Evolutionary conservation across 2,888 invertebrate species (phyloP), one percentile per base, ranked within the genome.

Genomic region (Saturnia pavonia): DNA sequence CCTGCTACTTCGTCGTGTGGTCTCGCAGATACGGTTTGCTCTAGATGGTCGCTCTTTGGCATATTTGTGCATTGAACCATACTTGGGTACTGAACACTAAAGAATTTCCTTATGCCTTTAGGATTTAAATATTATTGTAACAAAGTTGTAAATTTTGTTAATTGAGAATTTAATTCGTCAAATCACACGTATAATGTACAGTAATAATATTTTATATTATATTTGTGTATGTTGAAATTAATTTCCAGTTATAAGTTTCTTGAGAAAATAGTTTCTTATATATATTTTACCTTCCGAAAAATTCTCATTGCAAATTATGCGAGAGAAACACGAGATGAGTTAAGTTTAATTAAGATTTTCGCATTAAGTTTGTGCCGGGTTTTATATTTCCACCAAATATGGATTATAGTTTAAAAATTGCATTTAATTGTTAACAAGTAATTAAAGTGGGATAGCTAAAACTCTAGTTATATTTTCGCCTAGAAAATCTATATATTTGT

Each of bases 21-120:
- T 72, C 72, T 71, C 74, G 72, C 76, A 77, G 80, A 80, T 82
- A 81, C 74, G 75, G 82, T 84, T 82, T 82, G 73, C 76, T 78
- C 76, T 78, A 80, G 82, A 78, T 80, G 85, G 82, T 77, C 78
- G 77, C 75, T 76, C 79, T 85, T 87, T 91, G 92, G 91, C 85
- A 82, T 83, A 88, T 91, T 91, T 92, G 91, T 88, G 88, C 86
- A 89, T 91, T 91, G 91, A 91, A 91, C 92, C 90, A 82, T 88
- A 90, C 86, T 89, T 84, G 90, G 91, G 9, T 40, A 78, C 74
- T 82, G 78, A 82, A 85, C 84, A 86, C 84, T 82, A 83, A 82
- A 82, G 77, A 85, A 84, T 89, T 88, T 85, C 86, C 86, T 86
- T 76, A 19, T 65, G 16, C 16, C 14, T 16, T 48, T 48, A 16